Percentiles rank a stretch among this genome's conserved stretches.
These are phyloP conservation scores for Mola mola DNA, from an alignment of 2,113 vertebrate species.

Conservation along the genomic window DNA sequence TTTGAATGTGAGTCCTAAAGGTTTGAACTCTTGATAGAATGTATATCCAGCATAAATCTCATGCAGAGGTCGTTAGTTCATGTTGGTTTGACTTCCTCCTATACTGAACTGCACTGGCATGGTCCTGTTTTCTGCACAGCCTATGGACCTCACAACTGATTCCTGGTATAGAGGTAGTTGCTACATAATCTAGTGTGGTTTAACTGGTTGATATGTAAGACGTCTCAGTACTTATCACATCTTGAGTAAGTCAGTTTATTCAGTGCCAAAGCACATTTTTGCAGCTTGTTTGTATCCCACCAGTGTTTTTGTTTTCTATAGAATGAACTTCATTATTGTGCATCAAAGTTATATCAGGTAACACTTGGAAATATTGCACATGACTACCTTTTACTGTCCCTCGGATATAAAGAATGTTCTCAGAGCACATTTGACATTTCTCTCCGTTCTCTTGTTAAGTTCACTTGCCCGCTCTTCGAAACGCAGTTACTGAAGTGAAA, in stretches of 20 bases:
- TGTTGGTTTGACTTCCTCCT: slow-evolving; percentile 24
- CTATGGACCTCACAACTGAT: slow-evolving; percentile 21
- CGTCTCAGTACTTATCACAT: slow-evolving; percentile 4
- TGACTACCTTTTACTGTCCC: slow-evolving; percentile 9
- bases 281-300: slow-evolving; percentile 6
- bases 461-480: background rate
- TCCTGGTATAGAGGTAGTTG: slow-evolving; percentile 25
- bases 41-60: slow-evolving; percentile 6
- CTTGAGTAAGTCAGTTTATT: slow-evolving; percentile 18
- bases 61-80: slow-evolving; percentile 3
- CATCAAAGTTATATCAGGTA: slow-evolving; percentile 24
- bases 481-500: slow-evolving; percentile 9
- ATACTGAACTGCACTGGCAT: slow-evolving; percentile 46
- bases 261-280: slow-evolving; percentile 57
- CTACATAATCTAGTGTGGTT: slow-evolving; percentile 13
- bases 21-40: slow-evolving; percentile 38
- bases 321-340: too few species aligned
- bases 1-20: slow-evolving; percentile 23
- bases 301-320: slow-evolving; percentile 1
- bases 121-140: slow-evolving; percentile 20
- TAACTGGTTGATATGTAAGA: slow-evolving; percentile 12
- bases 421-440: slow-evolving; percentile 2
- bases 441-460: background rate
- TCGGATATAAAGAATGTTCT: slow-evolving; percentile 11
- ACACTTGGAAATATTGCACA: slow-evolving; percentile 44